A percentile compares a stretch with the other conserved stretches of the same genome.
Evolutionary conservation across 1,140 invertebrate genomes (phyloP).

Genomic region (Muscidifurax raptorellus): DNA sequence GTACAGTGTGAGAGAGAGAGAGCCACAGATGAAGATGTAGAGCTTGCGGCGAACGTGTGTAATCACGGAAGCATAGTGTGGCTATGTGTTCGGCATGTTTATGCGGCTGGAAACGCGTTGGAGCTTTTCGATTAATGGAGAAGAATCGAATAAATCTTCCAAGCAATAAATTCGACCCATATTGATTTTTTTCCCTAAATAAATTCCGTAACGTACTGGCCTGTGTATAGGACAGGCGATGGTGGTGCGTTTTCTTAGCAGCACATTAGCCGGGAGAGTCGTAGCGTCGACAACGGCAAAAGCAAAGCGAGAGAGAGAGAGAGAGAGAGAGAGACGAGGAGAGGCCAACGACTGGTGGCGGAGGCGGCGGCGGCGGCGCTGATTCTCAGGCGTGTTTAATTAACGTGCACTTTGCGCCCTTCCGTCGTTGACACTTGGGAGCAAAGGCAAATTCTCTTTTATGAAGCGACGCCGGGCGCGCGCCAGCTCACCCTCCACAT

Average conservation of each 20-base stretch:
- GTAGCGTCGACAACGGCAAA: not conserved
- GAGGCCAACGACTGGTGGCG: not conserved
- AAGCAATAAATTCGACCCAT: too few relatives aligned
- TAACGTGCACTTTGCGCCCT: conserved; percentile 56
- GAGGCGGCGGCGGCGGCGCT: not conserved
- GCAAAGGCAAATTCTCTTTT: conserved; percentile 34
- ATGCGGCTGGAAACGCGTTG: not conserved
- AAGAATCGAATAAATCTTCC: too few relatives aligned
- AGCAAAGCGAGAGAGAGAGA: not conserved
- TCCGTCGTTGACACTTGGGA: conserved; percentile 54
- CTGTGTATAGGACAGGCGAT: too few relatives aligned
- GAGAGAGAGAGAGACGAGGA: not conserved
- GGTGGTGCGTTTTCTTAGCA: conserved; percentile 17
- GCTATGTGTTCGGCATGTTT: too few relatives aligned
- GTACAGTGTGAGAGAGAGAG: conserved; percentile 26
- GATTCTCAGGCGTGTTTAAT: conserved; percentile 55
- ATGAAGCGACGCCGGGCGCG: conserved; percentile 18
- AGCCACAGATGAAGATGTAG: conserved; percentile 63
- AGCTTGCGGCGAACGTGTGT: conserved; percentile 57
- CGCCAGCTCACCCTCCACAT: conserved; percentile 4
- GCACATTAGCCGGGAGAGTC: not conserved
- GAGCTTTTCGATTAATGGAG: too few relatives aligned
- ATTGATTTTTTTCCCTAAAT: too few relatives aligned
- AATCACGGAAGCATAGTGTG: conserved; percentile 61
- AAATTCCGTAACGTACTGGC: too few relatives aligned